A percentile compares a stretch with the other conserved stretches of the same genome.
Evolutionary conservation across 2,888 invertebrate species (phyloP).

Genomic region (Epirrita christyi): DNA sequence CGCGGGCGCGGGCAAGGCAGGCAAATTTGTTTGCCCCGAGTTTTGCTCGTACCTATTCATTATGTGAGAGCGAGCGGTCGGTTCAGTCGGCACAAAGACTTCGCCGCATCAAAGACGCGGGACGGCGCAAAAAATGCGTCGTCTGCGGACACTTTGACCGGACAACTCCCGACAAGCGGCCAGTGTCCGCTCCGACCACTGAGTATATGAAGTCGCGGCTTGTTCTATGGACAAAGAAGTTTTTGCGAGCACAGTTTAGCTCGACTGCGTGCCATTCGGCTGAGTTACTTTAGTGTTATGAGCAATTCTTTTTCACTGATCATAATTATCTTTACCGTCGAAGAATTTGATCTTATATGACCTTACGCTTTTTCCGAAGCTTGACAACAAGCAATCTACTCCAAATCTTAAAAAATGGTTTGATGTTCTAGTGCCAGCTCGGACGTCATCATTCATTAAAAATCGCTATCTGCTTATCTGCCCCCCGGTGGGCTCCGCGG

Average conservation of each 20-base stretch:
- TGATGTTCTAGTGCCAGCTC: constrained; percentile 17
- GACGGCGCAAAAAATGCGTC: constrained; percentile 44
- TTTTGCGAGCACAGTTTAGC: constrained; percentile 22
- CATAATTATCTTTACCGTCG: background rate
- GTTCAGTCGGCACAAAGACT: constrained; percentile 51
- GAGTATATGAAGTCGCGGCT: background rate
- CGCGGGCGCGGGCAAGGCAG: constrained; percentile 41
- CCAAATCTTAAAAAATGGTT: constrained; percentile 6
- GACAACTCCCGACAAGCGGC: constrained; percentile 12
- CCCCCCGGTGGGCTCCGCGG: constrained; percentile 25
- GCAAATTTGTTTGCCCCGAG: constrained; percentile 74
- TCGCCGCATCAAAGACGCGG: constrained; percentile 42
- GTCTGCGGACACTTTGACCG: constrained; percentile 35
- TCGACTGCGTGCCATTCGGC: constrained; percentile 20
- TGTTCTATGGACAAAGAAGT: constrained; percentile 20
- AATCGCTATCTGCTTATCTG: constrained; percentile 27
- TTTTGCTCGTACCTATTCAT: constrained; percentile 62
- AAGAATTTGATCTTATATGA: background rate
- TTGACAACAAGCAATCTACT: background rate
- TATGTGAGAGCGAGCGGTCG: constrained; percentile 58
- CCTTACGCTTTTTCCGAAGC: background rate
- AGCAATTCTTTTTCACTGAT: constrained; percentile 6
- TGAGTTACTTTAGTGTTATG: constrained; percentile 16
- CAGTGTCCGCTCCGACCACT: background rate
- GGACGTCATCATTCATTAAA: constrained; percentile 35